Evolutionary conservation across 92 coral and sea anemone species (phyloP).

Genomic region (Plumapathes pennacea): DNA sequence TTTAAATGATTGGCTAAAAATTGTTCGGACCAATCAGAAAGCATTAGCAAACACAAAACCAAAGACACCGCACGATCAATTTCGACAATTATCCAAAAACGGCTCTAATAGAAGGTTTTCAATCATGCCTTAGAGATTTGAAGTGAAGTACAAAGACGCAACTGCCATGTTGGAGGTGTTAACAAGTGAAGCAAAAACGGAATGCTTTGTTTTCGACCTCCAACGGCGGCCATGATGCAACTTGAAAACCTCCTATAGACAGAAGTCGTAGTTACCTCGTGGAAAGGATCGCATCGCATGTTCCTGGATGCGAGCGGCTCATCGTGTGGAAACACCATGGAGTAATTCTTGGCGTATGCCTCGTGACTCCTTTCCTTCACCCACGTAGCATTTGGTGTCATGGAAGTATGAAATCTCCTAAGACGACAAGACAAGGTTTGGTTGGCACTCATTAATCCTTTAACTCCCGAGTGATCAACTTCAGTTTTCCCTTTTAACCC

Average conservation of each 20-base stretch:
- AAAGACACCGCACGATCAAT: too few relatives aligned
- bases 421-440: too few relatives aligned
- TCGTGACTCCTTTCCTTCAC: conserved; percentile 92
- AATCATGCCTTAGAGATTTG: too few relatives aligned
- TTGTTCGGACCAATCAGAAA: too few relatives aligned
- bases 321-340: conserved; percentile 91
- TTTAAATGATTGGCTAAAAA: too few relatives aligned
- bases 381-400: conserved; percentile 82
- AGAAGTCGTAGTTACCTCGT: conserved; percentile 58
- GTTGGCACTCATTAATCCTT: too few relatives aligned
- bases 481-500: too few relatives aligned
- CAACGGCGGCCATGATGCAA: neutral
- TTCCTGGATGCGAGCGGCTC: conserved; percentile 95
- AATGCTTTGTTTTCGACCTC: neutral
- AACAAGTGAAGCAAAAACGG: too few relatives aligned
- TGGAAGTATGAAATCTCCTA: conserved; percentile 92
- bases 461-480: too few relatives aligned
- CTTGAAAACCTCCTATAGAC: neutral
- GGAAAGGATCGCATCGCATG: conserved; percentile 93
- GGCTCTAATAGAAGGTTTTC: too few relatives aligned
- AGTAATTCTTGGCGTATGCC: conserved; percentile 94
- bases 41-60: too few relatives aligned
- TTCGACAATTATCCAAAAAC: too few relatives aligned
- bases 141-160: neutral
- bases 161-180: neutral